Evolutionary conservation across 1,140 invertebrate genomes (phyloP), one percentile per base, ranked within the genome.

Genomic region (Hypothenemus hampei): DNA sequence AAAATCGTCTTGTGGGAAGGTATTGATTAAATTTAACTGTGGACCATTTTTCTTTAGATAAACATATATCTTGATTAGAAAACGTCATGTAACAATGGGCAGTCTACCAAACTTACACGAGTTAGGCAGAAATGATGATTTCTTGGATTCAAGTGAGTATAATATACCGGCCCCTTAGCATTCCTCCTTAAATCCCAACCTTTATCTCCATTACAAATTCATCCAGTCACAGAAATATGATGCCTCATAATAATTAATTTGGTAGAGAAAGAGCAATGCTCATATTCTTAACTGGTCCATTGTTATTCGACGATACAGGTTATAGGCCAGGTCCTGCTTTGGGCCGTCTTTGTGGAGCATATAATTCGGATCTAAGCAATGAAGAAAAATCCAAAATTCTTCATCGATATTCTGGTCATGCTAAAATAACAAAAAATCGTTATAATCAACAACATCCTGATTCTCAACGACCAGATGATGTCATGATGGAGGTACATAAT

Each of bases 21-120:
- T n/a, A n/a, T n/a, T n/a, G n/a, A n/a, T n/a, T n/a, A n/a, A n/a
- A n/a, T n/a, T n/a, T n/a, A n/a, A n/a, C n/a, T n/a, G n/a, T n/a
- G n/a, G n/a, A n/a, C n/a, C n/a, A n/a, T n/a, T n/a, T n/a, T n/a
- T n/a, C n/a, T n/a, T n/a, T n/a, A n/a, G n/a, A n/a, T n/a, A n/a
- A n/a, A n/a, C n/a, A n/a, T n/a, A n/a, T n/a, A n/a, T n/a, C n/a
- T n/a, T n/a, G n/a, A n/a, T n/a, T n/a, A n/a, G n/a, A n/a, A n/a
- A n/a, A n/a, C n/a, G 31, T 33, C 35, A 20, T 16, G 15, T 18
- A 58, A 75, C 20, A 23, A 82, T 82, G 81, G 80, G 81, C 19
- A 82, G 80, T 54, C 56, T 82, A 54, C 81, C 81, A 29, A 82
- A 82, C 72, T 65, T 82, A 13, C 79, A 81, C 58, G 78, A 81